Evolutionary conservation across 2,797 vertebrate genomes (phyloP).

Genomic region (Squalus acanthias): DNA sequence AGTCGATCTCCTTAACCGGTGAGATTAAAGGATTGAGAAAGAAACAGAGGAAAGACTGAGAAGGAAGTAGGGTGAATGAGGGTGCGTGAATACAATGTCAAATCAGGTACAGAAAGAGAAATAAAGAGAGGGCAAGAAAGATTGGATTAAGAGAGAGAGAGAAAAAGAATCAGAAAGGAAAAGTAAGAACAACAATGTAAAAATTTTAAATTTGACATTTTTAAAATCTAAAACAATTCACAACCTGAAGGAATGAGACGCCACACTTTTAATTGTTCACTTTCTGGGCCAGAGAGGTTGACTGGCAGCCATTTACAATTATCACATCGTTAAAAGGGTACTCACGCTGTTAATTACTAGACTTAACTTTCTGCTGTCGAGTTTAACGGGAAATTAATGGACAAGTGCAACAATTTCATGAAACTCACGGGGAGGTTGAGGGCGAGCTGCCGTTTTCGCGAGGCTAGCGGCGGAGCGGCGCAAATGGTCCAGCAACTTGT

Average conservation of each 20-base stretch:
- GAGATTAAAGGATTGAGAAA: neutral
- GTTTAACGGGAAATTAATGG: no score
- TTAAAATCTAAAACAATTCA: neutral
- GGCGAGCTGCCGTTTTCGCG: no score
- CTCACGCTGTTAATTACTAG: no score
- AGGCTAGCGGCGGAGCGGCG: no score
- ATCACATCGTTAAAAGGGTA: no score
- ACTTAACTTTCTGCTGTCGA: no score
- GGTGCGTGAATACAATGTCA: neutral
- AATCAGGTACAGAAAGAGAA: neutral
- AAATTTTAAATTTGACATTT: neutral
- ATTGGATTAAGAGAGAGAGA: neutral
- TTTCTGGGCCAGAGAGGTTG: neutral
- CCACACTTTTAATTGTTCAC: neutral
- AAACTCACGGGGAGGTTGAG: no score
- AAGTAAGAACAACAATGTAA: neutral
- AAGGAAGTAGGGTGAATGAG: neutral
- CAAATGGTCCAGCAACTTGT: no score
- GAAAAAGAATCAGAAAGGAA: neutral
- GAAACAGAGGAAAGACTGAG: neutral
- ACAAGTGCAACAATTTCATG: no score
- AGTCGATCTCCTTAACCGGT: neutral
- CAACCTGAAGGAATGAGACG: neutral
- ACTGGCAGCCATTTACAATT: no score
- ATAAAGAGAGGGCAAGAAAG: neutral